Conservation (phyloP, 1,140 invertebrate genomes). For the Pinna nobilis region DNA sequence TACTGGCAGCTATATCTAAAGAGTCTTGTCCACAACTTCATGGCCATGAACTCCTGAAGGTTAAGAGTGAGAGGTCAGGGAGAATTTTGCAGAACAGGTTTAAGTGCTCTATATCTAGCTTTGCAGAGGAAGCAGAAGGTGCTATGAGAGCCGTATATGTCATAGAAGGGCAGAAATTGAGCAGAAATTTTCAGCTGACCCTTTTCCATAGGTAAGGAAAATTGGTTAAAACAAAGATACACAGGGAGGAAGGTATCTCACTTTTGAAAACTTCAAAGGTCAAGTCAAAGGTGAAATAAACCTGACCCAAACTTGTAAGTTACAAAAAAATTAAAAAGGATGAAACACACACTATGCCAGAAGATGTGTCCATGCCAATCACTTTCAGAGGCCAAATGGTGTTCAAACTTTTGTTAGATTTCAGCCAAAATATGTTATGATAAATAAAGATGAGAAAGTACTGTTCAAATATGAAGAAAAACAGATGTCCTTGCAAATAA, state of each 20-base stretch:
- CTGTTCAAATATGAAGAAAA: no score
- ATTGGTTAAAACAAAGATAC: neutral
- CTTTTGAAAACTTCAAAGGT: conserved; percentile 8
- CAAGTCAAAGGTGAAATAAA: conserved; percentile 15
- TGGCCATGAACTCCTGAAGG: conserved; percentile 8
- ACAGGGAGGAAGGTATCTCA: no score
- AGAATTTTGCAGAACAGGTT: neutral
- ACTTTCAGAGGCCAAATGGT: no score
- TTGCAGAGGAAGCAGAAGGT: neutral
- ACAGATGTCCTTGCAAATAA: no score
- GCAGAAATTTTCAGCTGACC: neutral
- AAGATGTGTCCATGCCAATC: no score
- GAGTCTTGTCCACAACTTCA: conserved; percentile 11
- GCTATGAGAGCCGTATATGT: neutral
- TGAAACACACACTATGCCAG: no score
- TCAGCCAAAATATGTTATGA: no score
- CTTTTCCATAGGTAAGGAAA: conserved; percentile 5
- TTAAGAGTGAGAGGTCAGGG: conserved; percentile 8
- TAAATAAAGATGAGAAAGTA: no score
- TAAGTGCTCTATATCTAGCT: conserved; percentile 3
- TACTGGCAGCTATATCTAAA: neutral
- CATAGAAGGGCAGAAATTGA: neutral
- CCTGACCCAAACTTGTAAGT: conserved; percentile 20
- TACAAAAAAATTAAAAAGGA: no score
- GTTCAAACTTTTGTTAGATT: no score